Evolutionary conservation across 2,888 invertebrate species (phyloP).

Genomic region (Synergus umbraculus): DNA sequence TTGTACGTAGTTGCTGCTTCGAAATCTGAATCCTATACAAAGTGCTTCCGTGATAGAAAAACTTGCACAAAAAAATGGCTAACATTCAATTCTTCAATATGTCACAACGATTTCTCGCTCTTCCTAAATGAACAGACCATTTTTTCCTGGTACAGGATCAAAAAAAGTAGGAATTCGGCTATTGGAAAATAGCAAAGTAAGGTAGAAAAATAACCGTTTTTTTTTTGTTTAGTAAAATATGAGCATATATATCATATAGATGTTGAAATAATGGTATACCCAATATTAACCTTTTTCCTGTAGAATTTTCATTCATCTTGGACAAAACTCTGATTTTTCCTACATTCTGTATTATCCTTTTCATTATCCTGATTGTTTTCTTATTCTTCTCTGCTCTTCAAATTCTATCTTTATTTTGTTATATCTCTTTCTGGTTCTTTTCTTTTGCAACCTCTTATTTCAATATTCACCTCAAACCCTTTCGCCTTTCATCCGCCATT

Average conservation of each 20-base stretch:
- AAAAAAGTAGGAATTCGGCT: background rate
- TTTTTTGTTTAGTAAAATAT: background rate
- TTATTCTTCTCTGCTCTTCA: background rate
- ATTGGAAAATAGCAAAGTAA: conserved; percentile 1
- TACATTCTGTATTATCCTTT: background rate
- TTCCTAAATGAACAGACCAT: background rate
- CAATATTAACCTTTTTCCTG: background rate
- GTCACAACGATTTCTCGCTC: background rate
- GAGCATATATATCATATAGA: background rate
- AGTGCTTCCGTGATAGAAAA: background rate
- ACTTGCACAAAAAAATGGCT: background rate
- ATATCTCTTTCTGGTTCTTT: background rate
- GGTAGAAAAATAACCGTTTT: background rate
- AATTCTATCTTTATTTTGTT: background rate
- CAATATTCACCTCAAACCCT: background rate
- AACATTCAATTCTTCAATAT: conserved; percentile 20
- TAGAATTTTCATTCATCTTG: background rate
- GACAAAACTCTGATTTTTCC: background rate
- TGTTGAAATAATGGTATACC: background rate
- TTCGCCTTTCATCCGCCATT: background rate
- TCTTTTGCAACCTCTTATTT: background rate
- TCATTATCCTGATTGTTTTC: background rate
- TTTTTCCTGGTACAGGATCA: background rate
- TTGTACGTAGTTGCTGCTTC: background rate
- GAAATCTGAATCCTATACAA: conserved; percentile 11